Conservation (phyloP, 1,140 invertebrate genomes). For the Onthophagus taurus region DNA sequence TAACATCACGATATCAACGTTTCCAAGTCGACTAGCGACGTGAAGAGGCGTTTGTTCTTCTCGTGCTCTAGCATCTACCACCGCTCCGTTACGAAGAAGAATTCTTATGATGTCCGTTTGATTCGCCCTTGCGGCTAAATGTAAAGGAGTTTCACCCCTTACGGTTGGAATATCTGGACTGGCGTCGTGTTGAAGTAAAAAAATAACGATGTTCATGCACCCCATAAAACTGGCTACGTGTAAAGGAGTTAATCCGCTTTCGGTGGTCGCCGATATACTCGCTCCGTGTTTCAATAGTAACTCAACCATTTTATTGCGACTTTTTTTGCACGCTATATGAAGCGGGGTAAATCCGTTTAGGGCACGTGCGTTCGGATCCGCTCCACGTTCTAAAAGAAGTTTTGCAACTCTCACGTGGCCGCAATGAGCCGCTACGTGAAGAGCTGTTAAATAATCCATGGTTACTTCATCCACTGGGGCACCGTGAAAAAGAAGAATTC, state of each 20-base stretch:
- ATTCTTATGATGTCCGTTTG: conserved; percentile 95
- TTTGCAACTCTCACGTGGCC: conserved; percentile 94
- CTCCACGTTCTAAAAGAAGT: conserved; percentile 82
- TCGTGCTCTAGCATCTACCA: conserved; percentile 85
- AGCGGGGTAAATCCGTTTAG: conserved; percentile 97
- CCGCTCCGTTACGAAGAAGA: conserved; percentile 84
- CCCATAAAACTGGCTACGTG: conserved; percentile 99
- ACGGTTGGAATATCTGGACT: conserved; percentile 91
- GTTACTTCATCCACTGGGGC: conserved; percentile 97
- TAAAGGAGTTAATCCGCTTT: conserved; percentile 84
- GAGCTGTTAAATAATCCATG: conserved; percentile 91
- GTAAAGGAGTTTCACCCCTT: conserved; percentile 92
- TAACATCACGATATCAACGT: conserved; percentile 87
- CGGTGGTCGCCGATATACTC: conserved; percentile 59
- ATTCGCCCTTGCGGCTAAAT: conserved; percentile 93
- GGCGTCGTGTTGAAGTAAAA: conserved; percentile 88
- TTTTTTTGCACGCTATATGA: conserved; percentile 99
- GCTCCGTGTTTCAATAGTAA: conserved; percentile 92
- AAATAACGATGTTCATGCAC: conserved; percentile 98
- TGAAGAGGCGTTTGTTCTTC: conserved; percentile 92
- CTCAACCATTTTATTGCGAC: conserved; percentile 93
- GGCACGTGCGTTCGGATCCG: conserved; percentile 94
- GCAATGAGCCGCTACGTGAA: conserved; percentile 93
- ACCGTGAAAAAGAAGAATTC: conserved; percentile 83
- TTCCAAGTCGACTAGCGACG: conserved; percentile 84